These are phyloP conservation scores for Steinernema hermaphroditum DNA, from an alignment of 2,888 invertebrate species.

Conservation along the genomic window DNA sequence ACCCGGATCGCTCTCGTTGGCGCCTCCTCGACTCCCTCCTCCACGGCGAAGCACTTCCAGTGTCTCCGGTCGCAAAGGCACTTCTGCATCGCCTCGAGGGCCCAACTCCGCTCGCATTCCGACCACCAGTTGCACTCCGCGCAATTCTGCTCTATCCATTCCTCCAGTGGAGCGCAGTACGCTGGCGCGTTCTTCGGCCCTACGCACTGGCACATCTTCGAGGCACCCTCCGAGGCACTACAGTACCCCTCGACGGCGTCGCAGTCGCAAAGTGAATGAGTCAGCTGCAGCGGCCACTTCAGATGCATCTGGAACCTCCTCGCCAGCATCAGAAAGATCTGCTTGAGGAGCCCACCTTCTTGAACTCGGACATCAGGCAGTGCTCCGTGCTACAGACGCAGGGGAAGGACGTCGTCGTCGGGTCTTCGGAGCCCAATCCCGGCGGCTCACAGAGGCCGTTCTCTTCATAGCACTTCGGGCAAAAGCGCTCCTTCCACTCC, in stretches of 20 bases:
- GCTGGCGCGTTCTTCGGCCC: conserved; percentile 16
- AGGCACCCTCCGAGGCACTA: neutral
- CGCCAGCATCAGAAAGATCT: neutral
- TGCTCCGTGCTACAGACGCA: conserved; percentile 14
- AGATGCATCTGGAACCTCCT: neutral
- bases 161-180: conserved; percentile 20
- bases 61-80: conserved; percentile 5
- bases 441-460: conserved; percentile 28
- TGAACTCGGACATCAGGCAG: conserved; percentile 16
- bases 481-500: conserved; percentile 31
- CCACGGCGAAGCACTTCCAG: conserved; percentile 15
- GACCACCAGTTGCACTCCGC: conserved; percentile 27
- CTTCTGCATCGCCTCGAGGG: neutral
- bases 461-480: conserved; percentile 11
- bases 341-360: neutral
- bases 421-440: neutral
- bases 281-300: conserved; percentile 14
- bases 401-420: neutral
- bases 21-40: conserved; percentile 3
- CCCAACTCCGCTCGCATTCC: conserved; percentile 18
- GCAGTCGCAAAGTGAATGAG: conserved; percentile 4
- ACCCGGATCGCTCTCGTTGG: conserved; percentile 34
- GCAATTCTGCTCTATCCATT: conserved; percentile 1
- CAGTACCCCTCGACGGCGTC: neutral
- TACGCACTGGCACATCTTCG: conserved; percentile 1